Conservation (phyloP, 92 coral and sea anemone species). For the Palythoa heliodiscus region DNA sequence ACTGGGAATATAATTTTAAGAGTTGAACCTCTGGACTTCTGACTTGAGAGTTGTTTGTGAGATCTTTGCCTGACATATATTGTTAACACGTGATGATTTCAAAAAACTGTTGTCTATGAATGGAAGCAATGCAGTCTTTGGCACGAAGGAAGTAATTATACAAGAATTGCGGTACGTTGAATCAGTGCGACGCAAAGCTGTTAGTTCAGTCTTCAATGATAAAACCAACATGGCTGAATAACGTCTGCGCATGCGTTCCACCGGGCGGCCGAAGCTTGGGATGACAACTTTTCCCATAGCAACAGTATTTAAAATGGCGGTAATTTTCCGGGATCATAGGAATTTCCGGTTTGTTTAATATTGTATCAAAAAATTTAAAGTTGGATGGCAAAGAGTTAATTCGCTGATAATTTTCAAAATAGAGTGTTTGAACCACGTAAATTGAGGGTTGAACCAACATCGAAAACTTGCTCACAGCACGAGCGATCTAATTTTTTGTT, state of each 20-base stretch:
- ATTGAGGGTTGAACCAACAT: neutral
- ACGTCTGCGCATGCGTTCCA: constrained; percentile 20
- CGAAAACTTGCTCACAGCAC: neutral
- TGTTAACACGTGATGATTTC: no score
- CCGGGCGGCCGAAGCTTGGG: constrained; percentile 18
- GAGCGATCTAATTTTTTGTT: neutral
- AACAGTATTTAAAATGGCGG: constrained; percentile 31
- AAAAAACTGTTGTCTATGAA: no score
- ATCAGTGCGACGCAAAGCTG: no score
- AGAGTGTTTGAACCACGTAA: neutral
- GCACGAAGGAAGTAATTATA: no score
- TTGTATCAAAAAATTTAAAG: constrained; percentile 5
- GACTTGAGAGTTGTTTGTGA: no score
- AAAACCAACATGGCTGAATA: constrained; percentile 16
- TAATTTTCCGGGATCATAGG: neutral
- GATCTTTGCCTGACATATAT: no score
- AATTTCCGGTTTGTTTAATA: neutral
- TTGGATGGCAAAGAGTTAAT: neutral
- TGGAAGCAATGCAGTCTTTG: no score
- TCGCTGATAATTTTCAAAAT: constrained; percentile 4
- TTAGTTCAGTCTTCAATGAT: no score
- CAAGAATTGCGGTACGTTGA: no score
- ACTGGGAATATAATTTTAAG: no score
- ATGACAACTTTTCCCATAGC: constrained; percentile 12
- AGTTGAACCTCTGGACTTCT: no score